Conservation (phyloP, 2,888 invertebrate genomes). For the Hylaea fasciaria region DNA sequence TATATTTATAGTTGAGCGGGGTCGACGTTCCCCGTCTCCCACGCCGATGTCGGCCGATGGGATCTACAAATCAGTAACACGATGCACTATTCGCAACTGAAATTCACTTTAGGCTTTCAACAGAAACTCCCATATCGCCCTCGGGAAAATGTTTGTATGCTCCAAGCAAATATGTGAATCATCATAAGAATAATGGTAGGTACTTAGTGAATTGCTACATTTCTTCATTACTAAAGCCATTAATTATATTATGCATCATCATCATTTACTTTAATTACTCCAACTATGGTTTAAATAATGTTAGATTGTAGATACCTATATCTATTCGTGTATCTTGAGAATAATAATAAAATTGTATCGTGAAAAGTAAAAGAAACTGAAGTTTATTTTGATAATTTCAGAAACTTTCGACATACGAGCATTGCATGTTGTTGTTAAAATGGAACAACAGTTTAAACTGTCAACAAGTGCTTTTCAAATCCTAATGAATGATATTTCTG, state of each 20-base stretch:
- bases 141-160: conserved; percentile 1
- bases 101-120: conserved; percentile 32
- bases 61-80: conserved; percentile 62
- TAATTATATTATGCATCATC: too few species aligned
- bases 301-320: background rate
- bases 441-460: conserved; percentile 39
- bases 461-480: conserved; percentile 38
- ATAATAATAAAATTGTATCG: background rate
- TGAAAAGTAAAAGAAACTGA: conserved; percentile 12
- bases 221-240: too few species aligned
- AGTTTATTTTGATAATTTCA: conserved; percentile 18
- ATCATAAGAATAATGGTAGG: too few species aligned
- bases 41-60: conserved; percentile 68
- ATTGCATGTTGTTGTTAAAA: conserved; percentile 37
- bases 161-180: background rate
- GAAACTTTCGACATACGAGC: conserved; percentile 34
- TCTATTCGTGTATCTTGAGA: background rate
- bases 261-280: too few species aligned
- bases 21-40: conserved; percentile 81
- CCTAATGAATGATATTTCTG: conserved; percentile 39
- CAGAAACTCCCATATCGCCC: background rate
- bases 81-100: conserved; percentile 49
- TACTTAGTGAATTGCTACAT: too few species aligned
- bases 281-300: too few species aligned
- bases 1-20: conserved; percentile 81